Base-by-base conservation (phyloP, 2,888 invertebrate species). In the Amblyjoppa fuscipennis region DNA sequence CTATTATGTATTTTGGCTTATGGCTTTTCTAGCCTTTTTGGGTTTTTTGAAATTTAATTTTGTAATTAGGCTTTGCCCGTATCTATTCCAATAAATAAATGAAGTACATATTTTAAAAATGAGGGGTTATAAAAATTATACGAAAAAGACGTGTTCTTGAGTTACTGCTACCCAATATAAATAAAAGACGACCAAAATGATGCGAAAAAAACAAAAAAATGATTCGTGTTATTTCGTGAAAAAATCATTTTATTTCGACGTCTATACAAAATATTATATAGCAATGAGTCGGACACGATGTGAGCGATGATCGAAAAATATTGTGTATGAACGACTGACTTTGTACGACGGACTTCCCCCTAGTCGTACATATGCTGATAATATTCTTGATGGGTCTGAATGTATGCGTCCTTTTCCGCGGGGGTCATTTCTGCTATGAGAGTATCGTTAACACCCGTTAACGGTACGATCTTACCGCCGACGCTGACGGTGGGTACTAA, bases 331-430 rank as follows among this genome's bases (percentile, higher is more conserved):
- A 41, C 49, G 41, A 68, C 51, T 64, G 70, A 84, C 87, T 31
- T 31, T 2, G 16, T 31, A 31, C 64, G 64, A 77, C 64, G 53
- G 56, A 56, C 56, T 73, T 70, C 69, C 45, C 74, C 87, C 94
- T 94, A 98, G 95, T 97, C 97, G 92, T 97, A 97, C 95, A 98
- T 97, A 94, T 98, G 97, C 89, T 98, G 97, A 95, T 98, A 98
- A 94, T 98, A 97, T 94, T 99, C 98, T 93, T 99, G 98, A 93
- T 98, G 98, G 64, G 98, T 96, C 94, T 98, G 97, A 90, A 99
- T 99, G 94, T 99, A 99, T 56, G 97, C 97, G 93, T 98, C 98
- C 94, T 98, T 99, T 93, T 99, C 99, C 4, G 97, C 95, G 28
- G 98, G 97, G 11, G 98, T 97, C 99, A 99, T 99, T 94, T 97